Evolutionary conservation across 2,797 vertebrate species (phyloP).

Genomic region (Diglossa cyanea): DNA sequence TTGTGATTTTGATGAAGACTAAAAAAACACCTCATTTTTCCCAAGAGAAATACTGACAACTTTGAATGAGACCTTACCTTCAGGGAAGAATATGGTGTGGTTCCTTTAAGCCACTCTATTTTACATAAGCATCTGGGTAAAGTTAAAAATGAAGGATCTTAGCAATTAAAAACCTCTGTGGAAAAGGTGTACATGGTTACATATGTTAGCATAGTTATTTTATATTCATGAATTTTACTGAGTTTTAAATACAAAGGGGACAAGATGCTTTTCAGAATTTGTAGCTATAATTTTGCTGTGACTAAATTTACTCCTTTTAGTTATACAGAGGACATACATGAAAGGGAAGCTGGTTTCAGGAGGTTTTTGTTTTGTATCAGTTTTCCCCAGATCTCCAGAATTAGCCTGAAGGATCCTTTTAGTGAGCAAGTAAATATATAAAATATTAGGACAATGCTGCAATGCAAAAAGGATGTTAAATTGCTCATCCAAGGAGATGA

Average conservation of each 20-base stretch:
- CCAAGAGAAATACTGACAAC: not conserved
- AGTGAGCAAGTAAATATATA: constrained; percentile 62
- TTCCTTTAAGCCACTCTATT: not conserved
- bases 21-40: not conserved
- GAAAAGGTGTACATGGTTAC: not conserved
- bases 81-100: not conserved
- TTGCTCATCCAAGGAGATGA: constrained; percentile 78
- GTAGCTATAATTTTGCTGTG: not conserved
- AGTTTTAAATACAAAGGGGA: not conserved
- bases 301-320: constrained; percentile 4
- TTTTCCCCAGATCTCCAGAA: constrained; percentile 35
- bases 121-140: not conserved
- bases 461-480: constrained; percentile 75
- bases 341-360: constrained; percentile 12
- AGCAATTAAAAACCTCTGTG: not conserved
- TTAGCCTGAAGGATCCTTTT: constrained; percentile 59
- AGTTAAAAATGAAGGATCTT: not conserved
- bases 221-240: not conserved
- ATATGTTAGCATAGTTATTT: not conserved
- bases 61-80: not conserved
- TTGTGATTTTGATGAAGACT: not conserved
- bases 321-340: not conserved
- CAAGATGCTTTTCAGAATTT: constrained; percentile 3
- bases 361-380: constrained; percentile 5
- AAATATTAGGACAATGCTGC: constrained; percentile 64